Base-by-base conservation (phyloP, 2,888 invertebrate species). In the Apodemia zela region DNA sequence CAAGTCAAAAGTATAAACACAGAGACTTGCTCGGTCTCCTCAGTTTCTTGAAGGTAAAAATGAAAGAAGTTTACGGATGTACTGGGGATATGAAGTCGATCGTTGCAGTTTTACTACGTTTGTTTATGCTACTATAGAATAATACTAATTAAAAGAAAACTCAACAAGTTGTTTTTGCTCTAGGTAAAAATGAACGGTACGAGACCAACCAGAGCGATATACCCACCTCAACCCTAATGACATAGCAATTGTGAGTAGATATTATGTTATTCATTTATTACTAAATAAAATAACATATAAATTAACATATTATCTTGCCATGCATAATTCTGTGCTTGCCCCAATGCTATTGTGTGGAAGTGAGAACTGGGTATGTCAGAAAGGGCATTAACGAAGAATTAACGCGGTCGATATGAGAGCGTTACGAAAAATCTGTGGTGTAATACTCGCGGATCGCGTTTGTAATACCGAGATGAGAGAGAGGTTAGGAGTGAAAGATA, bases 201-300 rank as follows among this genome's bases (percentile, higher is more conserved):
- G 75, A 77, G 80, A 75, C 67, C 78, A 72, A 73, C 78, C 70
- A 72, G 75, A 75, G 74, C 78, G 70, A 75, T 75, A 79, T 79
- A 79, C 74, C 78, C 76, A 74, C 82, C 71, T 72, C 82, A 74
- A 74, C 79, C 75, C 81, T 84, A 79, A 81, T 81, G 80, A 78
- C 74, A 77, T 78, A 77, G 70, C 73, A 79, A 83, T 84, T 84
- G 85, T 85, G 79, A 85, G 85, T 85, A 84, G 74, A 67, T 67
- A 68, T 66, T 67, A 60, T 63, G 65, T 64, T 57, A 61, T 61
- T 64, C 64, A 60, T 67, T 67, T 59, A 59, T 64, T 57, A 57
- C 29, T 57, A 29, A 45, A 45, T 45, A 45, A 45, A 45, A 45
- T 45, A 45, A 45, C 15, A 63, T 61, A 51, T 10, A 33, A 63